Evolutionary conservation across 2,888 invertebrate genomes (phyloP).

Genomic region (Cephalotes varians): DNA sequence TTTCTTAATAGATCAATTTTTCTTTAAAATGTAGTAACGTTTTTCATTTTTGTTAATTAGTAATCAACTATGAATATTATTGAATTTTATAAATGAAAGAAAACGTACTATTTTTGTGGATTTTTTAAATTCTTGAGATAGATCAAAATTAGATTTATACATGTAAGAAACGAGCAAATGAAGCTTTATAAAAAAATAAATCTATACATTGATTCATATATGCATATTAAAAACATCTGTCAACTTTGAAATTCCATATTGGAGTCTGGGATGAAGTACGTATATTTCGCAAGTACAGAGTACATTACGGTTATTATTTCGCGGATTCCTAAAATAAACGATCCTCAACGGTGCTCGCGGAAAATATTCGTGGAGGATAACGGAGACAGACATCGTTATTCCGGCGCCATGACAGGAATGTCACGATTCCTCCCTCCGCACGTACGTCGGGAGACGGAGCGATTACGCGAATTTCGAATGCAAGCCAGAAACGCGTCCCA

Average conservation of each 20-base stretch:
- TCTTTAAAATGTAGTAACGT: not conserved
- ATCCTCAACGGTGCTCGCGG: not conserved
- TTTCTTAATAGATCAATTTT: not conserved
- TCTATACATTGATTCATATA: not conserved
- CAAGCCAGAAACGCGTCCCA: constrained; percentile 68
- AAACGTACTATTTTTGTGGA: not conserved
- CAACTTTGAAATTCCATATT: not conserved
- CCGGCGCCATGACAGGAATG: constrained; percentile 28
- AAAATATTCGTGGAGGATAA: constrained; percentile 19
- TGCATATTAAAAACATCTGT: not conserved
- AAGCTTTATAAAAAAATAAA: not conserved
- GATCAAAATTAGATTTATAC: not conserved
- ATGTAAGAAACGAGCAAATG: not conserved
- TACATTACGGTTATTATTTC: constrained; percentile 21
- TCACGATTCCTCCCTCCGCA: constrained; percentile 36
- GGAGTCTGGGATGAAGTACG: not conserved
- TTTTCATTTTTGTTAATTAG: not conserved
- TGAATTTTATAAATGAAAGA: not conserved
- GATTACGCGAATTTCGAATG: constrained; percentile 74
- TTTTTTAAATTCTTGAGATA: not conserved
- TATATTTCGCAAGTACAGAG: not conserved
- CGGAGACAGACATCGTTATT: constrained; percentile 34
- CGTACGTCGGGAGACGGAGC: constrained; percentile 58
- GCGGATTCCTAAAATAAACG: constrained; percentile 40
- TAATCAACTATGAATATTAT: not conserved